A percentile compares a stretch with the other conserved stretches of the same genome.
Conservation (phyloP, 2,888 invertebrate genomes). For the Pyrrhosoma nymphula region DNA sequence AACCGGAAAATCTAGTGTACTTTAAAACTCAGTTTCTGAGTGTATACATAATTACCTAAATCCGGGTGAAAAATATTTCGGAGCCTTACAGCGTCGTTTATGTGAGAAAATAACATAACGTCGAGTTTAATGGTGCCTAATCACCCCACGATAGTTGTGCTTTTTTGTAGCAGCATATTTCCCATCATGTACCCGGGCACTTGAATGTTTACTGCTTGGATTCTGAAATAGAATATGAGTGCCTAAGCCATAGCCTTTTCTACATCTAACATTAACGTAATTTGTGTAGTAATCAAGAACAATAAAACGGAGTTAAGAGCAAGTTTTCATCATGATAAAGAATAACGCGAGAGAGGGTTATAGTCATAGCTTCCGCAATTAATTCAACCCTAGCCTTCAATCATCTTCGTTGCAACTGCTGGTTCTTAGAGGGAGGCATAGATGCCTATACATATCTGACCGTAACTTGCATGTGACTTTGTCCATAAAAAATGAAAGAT, state of each 20-base stretch:
- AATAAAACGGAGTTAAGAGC: neutral
- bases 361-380: no score
- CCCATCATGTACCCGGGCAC: neutral
- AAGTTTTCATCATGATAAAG: no score
- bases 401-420: no score
- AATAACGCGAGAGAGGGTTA: no score
- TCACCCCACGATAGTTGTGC: neutral
- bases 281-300: neutral
- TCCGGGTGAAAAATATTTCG: neutral
- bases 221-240: neutral
- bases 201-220: neutral
- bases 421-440: neutral
- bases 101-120: neutral
- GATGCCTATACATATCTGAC: neutral
- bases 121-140: neutral
- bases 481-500: neutral
- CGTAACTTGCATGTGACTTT: neutral
- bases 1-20: neutral
- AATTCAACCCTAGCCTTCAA: no score
- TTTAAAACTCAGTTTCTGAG: neutral
- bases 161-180: neutral
- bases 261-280: neutral
- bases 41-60: neutral
- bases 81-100: neutral
- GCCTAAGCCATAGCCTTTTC: neutral